Percentiles rank a stretch among this genome's conserved stretches.
phyloP scores from a whole-genome alignment of 2,888 invertebrate genomes.

The Ormyrus rosae region DNA sequence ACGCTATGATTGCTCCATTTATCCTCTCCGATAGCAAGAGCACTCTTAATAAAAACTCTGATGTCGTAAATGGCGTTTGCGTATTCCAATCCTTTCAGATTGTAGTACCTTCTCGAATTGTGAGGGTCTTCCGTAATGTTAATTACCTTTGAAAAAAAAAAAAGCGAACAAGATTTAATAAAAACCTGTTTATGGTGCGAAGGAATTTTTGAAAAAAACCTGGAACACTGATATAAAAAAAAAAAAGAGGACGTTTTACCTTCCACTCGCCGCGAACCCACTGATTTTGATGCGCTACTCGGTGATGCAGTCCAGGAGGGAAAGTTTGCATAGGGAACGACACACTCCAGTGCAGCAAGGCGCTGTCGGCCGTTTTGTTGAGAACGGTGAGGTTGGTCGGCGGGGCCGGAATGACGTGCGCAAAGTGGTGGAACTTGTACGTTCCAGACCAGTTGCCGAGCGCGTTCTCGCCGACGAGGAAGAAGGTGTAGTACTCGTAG shows the following conservation, averaged over 20 bases:
- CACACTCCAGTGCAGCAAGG: constrained; percentile 77
- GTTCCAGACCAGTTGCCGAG: constrained; percentile 79
- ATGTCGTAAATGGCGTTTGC: constrained; percentile 85
- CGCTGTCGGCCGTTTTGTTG: constrained; percentile 76
- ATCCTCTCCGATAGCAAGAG: constrained; percentile 76
- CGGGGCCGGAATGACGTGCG: constrained; percentile 76
- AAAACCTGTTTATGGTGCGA: too few species aligned
- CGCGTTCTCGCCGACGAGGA: constrained; percentile 79
- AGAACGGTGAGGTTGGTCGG: constrained; percentile 76
- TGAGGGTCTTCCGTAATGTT: constrained; percentile 71
- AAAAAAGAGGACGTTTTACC: constrained; percentile 66
- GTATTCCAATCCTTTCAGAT: constrained; percentile 80
- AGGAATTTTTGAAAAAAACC: too few species aligned
- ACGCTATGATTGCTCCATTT: constrained; percentile 85
- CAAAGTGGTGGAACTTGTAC: constrained; percentile 80
- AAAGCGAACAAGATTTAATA: too few species aligned
- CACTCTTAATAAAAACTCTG: constrained; percentile 82
- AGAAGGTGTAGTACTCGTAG: constrained; percentile 78
- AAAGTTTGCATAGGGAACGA: constrained; percentile 77
- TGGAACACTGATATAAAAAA: too few species aligned
- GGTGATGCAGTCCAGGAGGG: constrained; percentile 77
- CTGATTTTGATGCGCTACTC: constrained; percentile 78
- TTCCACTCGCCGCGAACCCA: constrained; percentile 76
- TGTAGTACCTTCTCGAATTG: constrained; percentile 66
- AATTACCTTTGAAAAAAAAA: constrained; percentile 61